Evolutionary conservation across 2,888 invertebrate species (phyloP), one percentile per base, ranked within the genome.

Genomic region (Mythimna impura): DNA sequence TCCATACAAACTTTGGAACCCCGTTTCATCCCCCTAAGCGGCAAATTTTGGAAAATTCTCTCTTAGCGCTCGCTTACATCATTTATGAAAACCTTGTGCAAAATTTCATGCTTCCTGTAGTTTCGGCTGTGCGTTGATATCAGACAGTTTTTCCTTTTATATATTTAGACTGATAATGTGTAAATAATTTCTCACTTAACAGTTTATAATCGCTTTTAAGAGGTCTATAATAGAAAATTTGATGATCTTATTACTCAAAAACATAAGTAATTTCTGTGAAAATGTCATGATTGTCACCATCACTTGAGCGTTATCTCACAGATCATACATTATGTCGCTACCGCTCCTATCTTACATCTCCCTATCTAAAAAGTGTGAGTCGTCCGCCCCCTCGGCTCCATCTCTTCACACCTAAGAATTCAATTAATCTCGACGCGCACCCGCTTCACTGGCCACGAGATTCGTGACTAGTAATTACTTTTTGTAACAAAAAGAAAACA

Each of bases 391-490:
- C 87, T 85, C 84, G 71, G 82, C 80, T 82, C 78, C 89, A 88
- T 90, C 91, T 91, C 91, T 94, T 95, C 93, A 93, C 94, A 94
- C 94, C 94, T 94, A 93, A 94, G 94, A 95, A 96, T 96, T 96
- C 95, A 96, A 96, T 96, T 95, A 95, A 95, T 94, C 93, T 93
- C 86, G 78, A 84, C 89, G 87, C 82, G 89, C 92, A 91, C 92
- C 92, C 92, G 93, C 91, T 88, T 86, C 90, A 90, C 89, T 89
- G 90, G 85, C 90, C 90, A 86, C 87, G 83, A 88, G 91, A 91
- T 91, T 94, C 95, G 95, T 95, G 95, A 94, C 94, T 93, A 61
- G 94, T 94, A 93, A 95, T 95, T 93, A 93, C 93, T 93, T 95
- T 94, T 94, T 93, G 85, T 92, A 85, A 86, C 77, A 87, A 92